Evolutionary conservation across 37 sponge, comb jelly and placozoan species (phyloP).

Genomic region (Haliclona indistincta): DNA sequence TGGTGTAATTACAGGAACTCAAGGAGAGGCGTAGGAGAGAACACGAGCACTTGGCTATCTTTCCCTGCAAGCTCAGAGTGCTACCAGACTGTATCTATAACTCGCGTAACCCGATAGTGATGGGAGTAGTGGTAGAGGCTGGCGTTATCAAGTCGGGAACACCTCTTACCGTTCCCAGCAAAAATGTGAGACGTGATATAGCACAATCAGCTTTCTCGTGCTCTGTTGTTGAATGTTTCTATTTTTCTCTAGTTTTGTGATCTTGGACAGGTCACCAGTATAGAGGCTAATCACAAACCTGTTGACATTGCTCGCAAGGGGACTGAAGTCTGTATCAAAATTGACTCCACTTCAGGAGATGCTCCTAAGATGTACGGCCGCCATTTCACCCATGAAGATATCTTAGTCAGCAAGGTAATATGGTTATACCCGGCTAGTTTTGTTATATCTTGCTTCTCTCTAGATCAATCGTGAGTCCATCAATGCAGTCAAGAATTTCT

Average conservation of each 20-base stretch:
- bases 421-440: background rate
- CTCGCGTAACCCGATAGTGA: slow-evolving; percentile 94
- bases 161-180: slow-evolving; percentile 77
- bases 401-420: slow-evolving; percentile 93
- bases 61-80: slow-evolving; percentile 91
- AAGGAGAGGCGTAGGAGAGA: slow-evolving; percentile 73
- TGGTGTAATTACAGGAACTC: slow-evolving; percentile 46
- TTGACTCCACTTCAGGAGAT: slow-evolving; percentile 84
- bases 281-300: slow-evolving; percentile 91
- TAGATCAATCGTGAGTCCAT: slow-evolving; percentile 96
- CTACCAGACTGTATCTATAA: slow-evolving; percentile 96
- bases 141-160: slow-evolving; percentile 83
- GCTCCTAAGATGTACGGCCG: slow-evolving; percentile 93
- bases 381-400: slow-evolving; percentile 92
- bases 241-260: slow-evolving; percentile 65
- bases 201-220: background rate
- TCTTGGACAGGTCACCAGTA: slow-evolving; percentile 76
- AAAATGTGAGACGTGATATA: slow-evolving; percentile 36
- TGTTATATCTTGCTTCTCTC: background rate
- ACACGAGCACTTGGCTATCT: slow-evolving; percentile 85
- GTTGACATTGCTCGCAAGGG: slow-evolving; percentile 83
- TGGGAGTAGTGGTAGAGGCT: slow-evolving; percentile 91
- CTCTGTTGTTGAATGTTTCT: background rate
- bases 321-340: slow-evolving; percentile 92
- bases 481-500: slow-evolving; percentile 96